Evolutionary conservation across 2,797 vertebrate species (phyloP), one percentile per base, ranked within the genome.

Genomic region (Brachymystax lenok): DNA sequence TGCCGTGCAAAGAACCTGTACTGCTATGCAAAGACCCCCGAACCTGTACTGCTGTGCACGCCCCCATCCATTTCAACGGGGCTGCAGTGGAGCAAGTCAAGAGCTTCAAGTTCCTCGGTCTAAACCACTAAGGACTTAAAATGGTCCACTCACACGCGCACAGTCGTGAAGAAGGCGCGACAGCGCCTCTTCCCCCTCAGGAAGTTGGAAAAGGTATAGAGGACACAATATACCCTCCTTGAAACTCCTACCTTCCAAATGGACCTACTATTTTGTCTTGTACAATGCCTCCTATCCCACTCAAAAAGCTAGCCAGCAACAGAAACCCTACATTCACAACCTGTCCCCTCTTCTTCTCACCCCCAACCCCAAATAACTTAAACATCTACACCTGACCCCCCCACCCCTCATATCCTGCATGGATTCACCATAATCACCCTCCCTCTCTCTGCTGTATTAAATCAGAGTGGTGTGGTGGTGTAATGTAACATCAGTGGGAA

Each of bases 401-500:
- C 7, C 14, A 2, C 3, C 51, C 14, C 52, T 5, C 52, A 4
- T 52, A 12, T 52, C 14, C 51, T 17, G 51, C 14, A 52, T 4
- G 13, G 51, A 54, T 54, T 54, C 19, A 16, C 52, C 52, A 16
- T 16, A 14, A 54, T 4, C 19, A 0, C 7, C 7, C 35, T 7
- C 35, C 35, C 35, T 40, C 35, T 40, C 35, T 8, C 35, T 40
- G 35, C 7, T 40, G 79, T 50, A 77, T 79, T 80, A n/a, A 85
- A 80, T 74, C 73, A 67, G 74, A 12, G 52, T 79, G 19, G 64
- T 46, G 52, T 35, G 76, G 68, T 74, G 56, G 84, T 82, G 86
- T 85, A 83, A 82, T 71, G 87, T 91, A 83, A 90, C 88, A 82
- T 86, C 78, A 51, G 80, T 80, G 71, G 69, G 75, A 78, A 80